Conservation (phyloP, 2,888 invertebrate genomes). For the Argyresthia albistria region DNA sequence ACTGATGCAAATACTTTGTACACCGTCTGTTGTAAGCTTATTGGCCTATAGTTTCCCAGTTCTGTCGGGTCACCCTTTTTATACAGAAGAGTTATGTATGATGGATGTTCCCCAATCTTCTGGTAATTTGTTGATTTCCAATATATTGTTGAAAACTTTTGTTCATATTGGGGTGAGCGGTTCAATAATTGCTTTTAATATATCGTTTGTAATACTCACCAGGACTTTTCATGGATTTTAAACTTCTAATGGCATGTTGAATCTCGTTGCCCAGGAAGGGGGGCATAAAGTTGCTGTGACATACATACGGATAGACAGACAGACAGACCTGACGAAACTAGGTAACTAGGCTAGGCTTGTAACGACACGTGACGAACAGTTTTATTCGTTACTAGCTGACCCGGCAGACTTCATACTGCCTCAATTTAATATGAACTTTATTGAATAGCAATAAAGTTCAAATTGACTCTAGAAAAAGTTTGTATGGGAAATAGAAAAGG, state of each 20-base stretch:
- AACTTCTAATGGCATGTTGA: background rate
- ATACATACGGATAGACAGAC: too few relatives aligned
- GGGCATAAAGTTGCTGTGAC: too few relatives aligned
- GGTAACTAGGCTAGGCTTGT: too few relatives aligned
- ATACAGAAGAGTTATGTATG: background rate
- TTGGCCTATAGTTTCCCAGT: background rate
- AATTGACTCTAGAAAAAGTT: too few relatives aligned
- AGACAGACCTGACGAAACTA: too few relatives aligned
- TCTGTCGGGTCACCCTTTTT: slow-evolving; percentile 4
- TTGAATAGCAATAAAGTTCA: too few relatives aligned
- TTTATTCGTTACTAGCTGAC: too few relatives aligned
- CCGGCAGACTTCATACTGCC: too few relatives aligned
- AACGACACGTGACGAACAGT: too few relatives aligned
- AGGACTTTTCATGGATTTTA: slow-evolving; percentile 4
- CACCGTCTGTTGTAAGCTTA: slow-evolving; percentile 1
- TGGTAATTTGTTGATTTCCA: background rate
- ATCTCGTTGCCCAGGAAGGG: background rate
- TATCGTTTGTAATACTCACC: slow-evolving; percentile 6
- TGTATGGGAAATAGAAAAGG: too few relatives aligned
- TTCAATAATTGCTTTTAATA: slow-evolving; percentile 6
- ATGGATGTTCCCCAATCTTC: background rate
- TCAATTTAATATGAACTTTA: too few relatives aligned
- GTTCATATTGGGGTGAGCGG: slow-evolving; percentile 7
- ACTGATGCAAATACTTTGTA: background rate
- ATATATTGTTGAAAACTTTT: slow-evolving; percentile 4